Conservation (phyloP, 2,797 vertebrate genomes). For the Alcedo atthis region DNA sequence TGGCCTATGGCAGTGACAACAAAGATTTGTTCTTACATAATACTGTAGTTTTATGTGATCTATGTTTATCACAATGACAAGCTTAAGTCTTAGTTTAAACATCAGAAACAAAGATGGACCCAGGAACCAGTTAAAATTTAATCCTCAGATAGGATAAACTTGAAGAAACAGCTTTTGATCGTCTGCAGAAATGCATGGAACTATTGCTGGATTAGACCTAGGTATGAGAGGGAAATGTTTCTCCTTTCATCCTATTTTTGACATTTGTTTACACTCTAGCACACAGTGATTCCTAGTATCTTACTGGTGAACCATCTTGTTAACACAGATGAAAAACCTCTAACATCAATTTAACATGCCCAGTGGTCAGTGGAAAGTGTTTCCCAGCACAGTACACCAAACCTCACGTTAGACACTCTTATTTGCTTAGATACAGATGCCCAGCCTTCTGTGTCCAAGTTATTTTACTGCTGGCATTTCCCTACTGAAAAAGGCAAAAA, state of each 20-base stretch:
- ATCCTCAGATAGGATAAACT: background rate
- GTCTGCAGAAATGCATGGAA: background rate
- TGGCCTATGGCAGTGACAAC: background rate
- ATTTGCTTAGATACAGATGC: background rate
- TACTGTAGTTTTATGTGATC: background rate
- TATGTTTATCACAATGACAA: background rate
- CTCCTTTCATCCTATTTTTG: background rate
- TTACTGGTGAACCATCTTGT: background rate
- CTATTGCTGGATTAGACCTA: background rate
- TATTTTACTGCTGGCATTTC: background rate
- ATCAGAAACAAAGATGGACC: background rate
- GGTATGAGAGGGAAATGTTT: rapidly evolving
- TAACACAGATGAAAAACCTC: background rate
- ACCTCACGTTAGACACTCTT: background rate
- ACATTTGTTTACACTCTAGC: background rate
- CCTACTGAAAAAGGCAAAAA: background rate
- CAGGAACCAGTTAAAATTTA: background rate
- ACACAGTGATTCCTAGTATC: background rate
- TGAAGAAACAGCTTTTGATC: background rate
- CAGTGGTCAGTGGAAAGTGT: background rate
- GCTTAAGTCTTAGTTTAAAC: background rate
- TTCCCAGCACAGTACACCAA: background rate
- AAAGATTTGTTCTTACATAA: background rate
- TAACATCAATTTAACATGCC: background rate
- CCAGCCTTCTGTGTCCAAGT: background rate